Conservation (phyloP, 2,888 invertebrate species). For the Eristalinus sepulchralis region DNA sequence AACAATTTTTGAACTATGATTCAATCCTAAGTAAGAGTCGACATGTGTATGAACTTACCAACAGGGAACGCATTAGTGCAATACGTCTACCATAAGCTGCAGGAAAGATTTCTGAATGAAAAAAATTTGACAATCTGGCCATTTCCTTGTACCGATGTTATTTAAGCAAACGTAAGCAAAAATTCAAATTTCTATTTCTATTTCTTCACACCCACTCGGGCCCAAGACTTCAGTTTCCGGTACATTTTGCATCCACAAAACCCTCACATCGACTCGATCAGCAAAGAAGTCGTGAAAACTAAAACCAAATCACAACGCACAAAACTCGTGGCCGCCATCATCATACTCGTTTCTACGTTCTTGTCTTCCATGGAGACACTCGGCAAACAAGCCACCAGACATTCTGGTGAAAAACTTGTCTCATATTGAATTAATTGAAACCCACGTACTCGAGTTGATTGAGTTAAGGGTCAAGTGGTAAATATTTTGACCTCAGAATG, state of each 20-base stretch:
- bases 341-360: conserved; percentile 3
- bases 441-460: conserved; percentile 73
- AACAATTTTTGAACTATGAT: no score
- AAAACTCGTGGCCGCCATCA: conserved; percentile 6
- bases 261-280: neutral
- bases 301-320: conserved; percentile 49
- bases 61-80: no score
- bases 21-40: no score
- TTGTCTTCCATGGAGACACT: conserved; percentile 30
- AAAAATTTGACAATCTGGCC: no score
- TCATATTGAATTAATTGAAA: conserved; percentile 71
- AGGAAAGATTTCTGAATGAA: no score
- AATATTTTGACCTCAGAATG: conserved; percentile 74
- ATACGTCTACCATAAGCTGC: no score
- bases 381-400: neutral
- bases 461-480: conserved; percentile 74
- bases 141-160: no score
- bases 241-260: neutral
- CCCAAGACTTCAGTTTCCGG: neutral
- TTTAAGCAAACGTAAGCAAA: no score
- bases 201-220: neutral
- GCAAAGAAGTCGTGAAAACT: neutral
- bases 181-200: neutral
- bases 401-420: conserved; percentile 58
- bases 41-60: no score